Base-by-base conservation (phyloP, 2,113 vertebrate genomes). In the Sigmodon hispidus region DNA sequence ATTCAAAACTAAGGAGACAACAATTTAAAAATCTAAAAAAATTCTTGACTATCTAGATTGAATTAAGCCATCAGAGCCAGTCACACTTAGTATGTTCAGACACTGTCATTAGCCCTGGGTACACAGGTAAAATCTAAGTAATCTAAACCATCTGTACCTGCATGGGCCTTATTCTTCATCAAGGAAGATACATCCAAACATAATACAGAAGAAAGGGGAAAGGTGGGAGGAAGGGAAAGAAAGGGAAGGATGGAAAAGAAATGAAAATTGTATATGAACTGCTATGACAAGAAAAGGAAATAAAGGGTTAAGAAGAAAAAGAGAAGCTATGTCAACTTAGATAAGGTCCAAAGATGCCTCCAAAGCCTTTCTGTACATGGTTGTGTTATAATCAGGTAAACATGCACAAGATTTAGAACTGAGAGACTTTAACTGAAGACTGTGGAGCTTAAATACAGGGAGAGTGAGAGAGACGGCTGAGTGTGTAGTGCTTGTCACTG, bases 11-110 rank as follows among this genome's bases (percentile, higher is more conserved):
- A 83, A 84, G 61, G 31, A 52, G 40, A 76, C 1, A 43, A 21
- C 9, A 21, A 5, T 3, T 17, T 4, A 59, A 91, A 63, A 93
- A 77, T 36, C 40, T 19, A 91, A 43, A 52, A 26, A 84, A 79
- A 22, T 83, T 83, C 3, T 89, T 24, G 75, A 73, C 7, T 57
- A 17, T 84, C 80, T 40, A 87, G 69, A 84, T 10, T 52, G 61
- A 63, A 85, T 92, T 50, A 69, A 61, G 50, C 75, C 75, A 45
- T 63, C 79, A 85, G n/a, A 40, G 52, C 87, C 93, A 93, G 31
- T n/a, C 45, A 90, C 2, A n/a, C 65, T 29, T 70, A 17, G 34
- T 40, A 48, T 24, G 5, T 19, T 80, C 50, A 67, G 57, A 40
- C 67, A 40, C 13, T 87, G n/a, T 50, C 40, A 13, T 22, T 50